Conservation (phyloP, 2,113 vertebrate species). For the human region DNA sequence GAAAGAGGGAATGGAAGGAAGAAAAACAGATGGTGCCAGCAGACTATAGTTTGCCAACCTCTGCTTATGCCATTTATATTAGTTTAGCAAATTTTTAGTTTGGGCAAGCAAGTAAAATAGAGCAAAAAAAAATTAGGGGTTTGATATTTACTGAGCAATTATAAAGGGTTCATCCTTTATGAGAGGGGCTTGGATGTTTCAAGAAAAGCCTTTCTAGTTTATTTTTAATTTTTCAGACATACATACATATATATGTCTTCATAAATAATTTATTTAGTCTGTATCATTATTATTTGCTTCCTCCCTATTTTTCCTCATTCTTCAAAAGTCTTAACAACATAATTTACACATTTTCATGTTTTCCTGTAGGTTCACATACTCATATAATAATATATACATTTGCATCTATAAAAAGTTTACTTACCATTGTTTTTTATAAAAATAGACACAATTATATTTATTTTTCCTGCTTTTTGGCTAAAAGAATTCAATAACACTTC, state of each 20-base stretch:
- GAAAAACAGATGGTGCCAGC: not conserved
- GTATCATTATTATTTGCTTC: not conserved
- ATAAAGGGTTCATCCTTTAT: not conserved
- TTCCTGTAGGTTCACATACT: not conserved
- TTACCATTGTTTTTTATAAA: not conserved
- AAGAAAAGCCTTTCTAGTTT: not conserved
- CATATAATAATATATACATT: not conserved
- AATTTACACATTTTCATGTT: not conserved
- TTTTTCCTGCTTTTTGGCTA: fast-evolving
- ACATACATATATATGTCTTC: not conserved
- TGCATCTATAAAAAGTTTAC: not conserved
- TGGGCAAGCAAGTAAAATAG: not conserved
- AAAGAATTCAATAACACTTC: not conserved
- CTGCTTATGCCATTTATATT: not conserved
- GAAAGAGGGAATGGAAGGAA: not conserved
- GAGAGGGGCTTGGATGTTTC: not conserved
- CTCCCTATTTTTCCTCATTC: not conserved
- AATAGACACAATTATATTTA: not conserved
- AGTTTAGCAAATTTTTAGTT: not conserved
- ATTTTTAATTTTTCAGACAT: not conserved
- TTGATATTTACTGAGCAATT: not conserved
- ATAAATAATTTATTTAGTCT: not conserved
- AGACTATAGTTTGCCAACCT: too few species aligned
- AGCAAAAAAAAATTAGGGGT: not conserved
- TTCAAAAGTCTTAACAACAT: not conserved